Conservation (phyloP, 64 coral and sea anemone species). For the Stylophora pistillata region DNA sequence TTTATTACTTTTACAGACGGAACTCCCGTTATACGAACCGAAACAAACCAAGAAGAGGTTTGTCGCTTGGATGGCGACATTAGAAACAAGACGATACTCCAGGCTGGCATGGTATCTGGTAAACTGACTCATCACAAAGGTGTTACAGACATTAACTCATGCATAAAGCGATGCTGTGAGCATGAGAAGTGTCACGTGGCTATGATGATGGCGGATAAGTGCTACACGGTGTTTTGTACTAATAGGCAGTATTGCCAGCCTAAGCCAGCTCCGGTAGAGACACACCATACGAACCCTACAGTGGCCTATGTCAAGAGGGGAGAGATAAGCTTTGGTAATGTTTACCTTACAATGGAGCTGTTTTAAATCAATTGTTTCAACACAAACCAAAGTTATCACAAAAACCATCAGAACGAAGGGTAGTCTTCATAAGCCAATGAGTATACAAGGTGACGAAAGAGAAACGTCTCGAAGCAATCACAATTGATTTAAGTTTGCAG, state of each 20-base stretch:
- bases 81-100: conserved; percentile 76
- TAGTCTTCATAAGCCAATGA: too few relatives aligned
- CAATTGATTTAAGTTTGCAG: too few relatives aligned
- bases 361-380: not conserved
- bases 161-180: conserved; percentile 81
- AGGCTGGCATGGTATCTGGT: conserved; percentile 94
- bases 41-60: conserved; percentile 64
- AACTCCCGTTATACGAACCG: conserved; percentile 56
- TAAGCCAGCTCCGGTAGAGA: conserved; percentile 76
- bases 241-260: conserved; percentile 83
- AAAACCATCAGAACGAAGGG: too few relatives aligned
- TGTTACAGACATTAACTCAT: conserved; percentile 73
- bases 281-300: conserved; percentile 74
- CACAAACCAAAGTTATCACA: too few relatives aligned
- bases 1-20: conserved; percentile 54
- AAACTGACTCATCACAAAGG: conserved; percentile 80
- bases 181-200: conserved; percentile 86
- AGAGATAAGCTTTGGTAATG: conserved; percentile 84
- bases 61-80: conserved; percentile 89
- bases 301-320: conserved; percentile 91
- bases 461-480: too few relatives aligned
- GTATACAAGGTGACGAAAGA: too few relatives aligned
- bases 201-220: conserved; percentile 85
- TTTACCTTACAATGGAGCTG: not conserved
- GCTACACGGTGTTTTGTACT: conserved; percentile 84